Evolutionary conservation across 2,113 vertebrate species (phyloP).

Genomic region (Sula dactylatra): DNA sequence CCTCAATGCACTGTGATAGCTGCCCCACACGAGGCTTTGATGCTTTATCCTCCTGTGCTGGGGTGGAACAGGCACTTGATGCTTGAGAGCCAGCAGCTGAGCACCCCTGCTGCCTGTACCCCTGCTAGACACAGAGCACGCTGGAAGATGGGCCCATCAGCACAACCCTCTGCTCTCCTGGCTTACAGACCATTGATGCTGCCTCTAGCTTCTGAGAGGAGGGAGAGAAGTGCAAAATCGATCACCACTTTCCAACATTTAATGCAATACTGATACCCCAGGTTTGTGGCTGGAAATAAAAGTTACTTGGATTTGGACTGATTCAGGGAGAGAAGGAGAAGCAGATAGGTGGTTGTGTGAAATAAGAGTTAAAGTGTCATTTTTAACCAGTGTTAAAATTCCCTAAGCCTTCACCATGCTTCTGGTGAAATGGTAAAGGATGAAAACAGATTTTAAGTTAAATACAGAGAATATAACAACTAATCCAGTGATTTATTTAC

Average conservation of each 20-base stretch:
- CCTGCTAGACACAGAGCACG: background rate
- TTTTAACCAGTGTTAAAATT: background rate
- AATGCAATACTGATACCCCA: background rate
- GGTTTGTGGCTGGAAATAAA: background rate
- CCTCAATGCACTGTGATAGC: background rate
- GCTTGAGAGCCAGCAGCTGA: background rate
- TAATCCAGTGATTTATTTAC: background rate
- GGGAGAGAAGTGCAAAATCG: background rate
- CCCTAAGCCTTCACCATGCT: background rate
- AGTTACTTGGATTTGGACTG: background rate
- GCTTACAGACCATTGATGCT: rapidly evolving
- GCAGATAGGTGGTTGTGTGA: background rate
- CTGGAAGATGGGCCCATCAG: background rate
- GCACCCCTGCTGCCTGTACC: background rate
- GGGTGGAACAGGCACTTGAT: background rate
- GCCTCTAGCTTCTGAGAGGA: background rate
- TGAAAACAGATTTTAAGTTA: background rate
- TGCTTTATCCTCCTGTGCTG: background rate
- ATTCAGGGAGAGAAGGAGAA: background rate
- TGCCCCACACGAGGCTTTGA: background rate
- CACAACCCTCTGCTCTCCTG: background rate
- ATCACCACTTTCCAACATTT: background rate
- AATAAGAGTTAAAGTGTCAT: background rate
- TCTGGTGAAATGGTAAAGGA: background rate
- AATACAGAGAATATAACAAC: background rate